phyloP scores from a whole-genome alignment of 2,888 invertebrate species.

The Opisthograptis luteolata region DNA sequence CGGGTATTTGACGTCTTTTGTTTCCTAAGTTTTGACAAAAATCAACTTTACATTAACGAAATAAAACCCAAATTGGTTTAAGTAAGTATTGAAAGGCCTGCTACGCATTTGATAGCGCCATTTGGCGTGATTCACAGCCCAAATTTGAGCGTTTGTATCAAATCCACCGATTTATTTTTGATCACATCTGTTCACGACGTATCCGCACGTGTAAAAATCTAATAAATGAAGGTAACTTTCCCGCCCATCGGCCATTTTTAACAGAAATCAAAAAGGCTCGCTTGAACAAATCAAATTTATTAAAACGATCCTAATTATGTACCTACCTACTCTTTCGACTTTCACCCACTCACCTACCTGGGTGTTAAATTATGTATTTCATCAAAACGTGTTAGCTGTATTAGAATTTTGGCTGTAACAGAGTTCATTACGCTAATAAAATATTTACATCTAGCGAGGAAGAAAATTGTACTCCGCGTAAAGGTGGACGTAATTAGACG shows the following conservation, averaged over 20 bases:
- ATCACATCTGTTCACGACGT: no score
- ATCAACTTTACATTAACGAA: no score
- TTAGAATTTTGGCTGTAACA: conserved; percentile 35
- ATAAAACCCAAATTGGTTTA: no score
- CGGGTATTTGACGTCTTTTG: no score
- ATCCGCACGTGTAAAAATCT: no score
- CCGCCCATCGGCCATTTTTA: not conserved
- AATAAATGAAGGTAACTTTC: not conserved
- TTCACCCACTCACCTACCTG: conserved; percentile 10
- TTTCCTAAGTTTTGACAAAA: no score
- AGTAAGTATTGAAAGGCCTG: no score
- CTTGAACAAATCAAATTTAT: conserved; percentile 8
- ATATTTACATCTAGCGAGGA: conserved; percentile 38
- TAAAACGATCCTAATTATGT: conserved; percentile 23
- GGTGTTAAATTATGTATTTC: conserved; percentile 42
- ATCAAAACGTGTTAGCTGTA: conserved; percentile 36
- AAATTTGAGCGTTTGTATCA: no score
- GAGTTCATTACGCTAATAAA: conserved; percentile 44
- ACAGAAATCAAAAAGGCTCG: conserved; percentile 3
- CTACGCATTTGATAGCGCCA: no score
- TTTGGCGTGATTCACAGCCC: no score
- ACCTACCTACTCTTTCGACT: conserved; percentile 18
- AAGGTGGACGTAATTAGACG: conserved; percentile 10
- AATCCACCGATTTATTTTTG: no score
- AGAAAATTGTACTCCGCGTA: conserved; percentile 30